phyloP scores from a whole-genome alignment of 2,113 vertebrate species.

The Trichechus manatus region DNA sequence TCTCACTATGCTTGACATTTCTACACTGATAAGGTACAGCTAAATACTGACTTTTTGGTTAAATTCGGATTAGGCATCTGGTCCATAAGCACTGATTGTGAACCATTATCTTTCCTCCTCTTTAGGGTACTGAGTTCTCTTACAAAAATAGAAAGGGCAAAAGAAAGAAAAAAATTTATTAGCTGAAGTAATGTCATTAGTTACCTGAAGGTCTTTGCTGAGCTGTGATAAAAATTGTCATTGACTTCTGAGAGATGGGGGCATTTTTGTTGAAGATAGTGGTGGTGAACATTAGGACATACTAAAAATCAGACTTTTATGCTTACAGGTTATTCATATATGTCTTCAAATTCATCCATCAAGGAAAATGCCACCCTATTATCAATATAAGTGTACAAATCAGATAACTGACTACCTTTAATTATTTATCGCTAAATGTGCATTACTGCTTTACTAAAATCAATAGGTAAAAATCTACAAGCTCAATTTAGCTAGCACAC shows the following conservation, averaged over 20 bases:
- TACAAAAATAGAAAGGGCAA: constrained; percentile 34
- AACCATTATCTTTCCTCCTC: constrained; percentile 84
- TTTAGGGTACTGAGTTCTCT: constrained; percentile 62
- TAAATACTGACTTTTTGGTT: constrained; percentile 89
- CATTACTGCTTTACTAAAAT: background rate
- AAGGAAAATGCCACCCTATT: constrained; percentile 74
- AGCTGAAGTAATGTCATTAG: constrained; percentile 63
- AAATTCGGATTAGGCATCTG: constrained; percentile 86
- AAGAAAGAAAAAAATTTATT: constrained; percentile 34
- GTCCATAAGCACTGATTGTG: constrained; percentile 77
- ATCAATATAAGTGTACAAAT: constrained; percentile 36
- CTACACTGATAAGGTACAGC: constrained; percentile 85
- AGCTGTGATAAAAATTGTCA: constrained; percentile 62
- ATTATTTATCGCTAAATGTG: constrained; percentile 46
- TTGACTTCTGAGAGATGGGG: constrained; percentile 60
- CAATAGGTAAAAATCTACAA: background rate
- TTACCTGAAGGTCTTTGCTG: constrained; percentile 60
- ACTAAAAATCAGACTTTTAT: constrained; percentile 63
- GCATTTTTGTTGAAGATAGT: constrained; percentile 57
- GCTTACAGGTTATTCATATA: constrained; percentile 35
- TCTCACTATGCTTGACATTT: constrained; percentile 88
- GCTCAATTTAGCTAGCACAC: background rate
- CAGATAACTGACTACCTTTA: constrained; percentile 28
- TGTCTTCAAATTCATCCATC: constrained; percentile 45
- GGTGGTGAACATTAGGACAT: background rate